Conservation (phyloP, 2,888 invertebrate genomes). For the Rhagophthalmus giganteus region DNA sequence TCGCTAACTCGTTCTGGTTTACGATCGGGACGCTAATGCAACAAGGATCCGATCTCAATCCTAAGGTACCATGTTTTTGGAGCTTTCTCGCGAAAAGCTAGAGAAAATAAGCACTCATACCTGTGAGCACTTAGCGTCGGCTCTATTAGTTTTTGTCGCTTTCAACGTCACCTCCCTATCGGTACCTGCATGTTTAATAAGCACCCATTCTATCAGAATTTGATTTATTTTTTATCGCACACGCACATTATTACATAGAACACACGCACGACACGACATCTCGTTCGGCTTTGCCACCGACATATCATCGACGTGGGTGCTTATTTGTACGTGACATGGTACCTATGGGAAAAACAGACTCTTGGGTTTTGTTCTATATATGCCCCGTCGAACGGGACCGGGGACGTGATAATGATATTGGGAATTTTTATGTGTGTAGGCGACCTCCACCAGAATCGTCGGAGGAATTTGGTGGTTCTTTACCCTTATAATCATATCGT, state of each 20-base stretch:
- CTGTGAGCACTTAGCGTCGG: conserved; percentile 25
- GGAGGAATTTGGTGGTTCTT: conserved; percentile 93
- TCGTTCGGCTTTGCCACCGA: too few relatives aligned
- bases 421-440: conserved; percentile 50
- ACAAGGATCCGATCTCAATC: conserved; percentile 79
- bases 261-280: conserved; percentile 6
- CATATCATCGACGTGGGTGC: conserved; percentile 25
- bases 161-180: conserved; percentile 30
- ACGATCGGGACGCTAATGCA: conserved; percentile 88
- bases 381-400: too few relatives aligned
- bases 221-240: conserved; percentile 4
- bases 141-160: conserved; percentile 14
- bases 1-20: conserved; percentile 86
- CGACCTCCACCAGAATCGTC: conserved; percentile 76
- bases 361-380: conserved; percentile 15
- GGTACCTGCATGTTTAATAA: conserved; percentile 44
- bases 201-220: conserved; percentile 37
- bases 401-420: not conserved
- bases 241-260: not conserved
- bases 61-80: conserved; percentile 61
- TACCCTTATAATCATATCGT: conserved; percentile 86
- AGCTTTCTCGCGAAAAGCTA: conserved; percentile 5
- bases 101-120: conserved; percentile 43
- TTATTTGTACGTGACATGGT: conserved; percentile 24
- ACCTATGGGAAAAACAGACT: conserved; percentile 10